Evolutionary conservation across 2,888 invertebrate genomes (phyloP), one percentile per base, ranked within the genome.

Genomic region (Aspidiotus destructor): DNA sequence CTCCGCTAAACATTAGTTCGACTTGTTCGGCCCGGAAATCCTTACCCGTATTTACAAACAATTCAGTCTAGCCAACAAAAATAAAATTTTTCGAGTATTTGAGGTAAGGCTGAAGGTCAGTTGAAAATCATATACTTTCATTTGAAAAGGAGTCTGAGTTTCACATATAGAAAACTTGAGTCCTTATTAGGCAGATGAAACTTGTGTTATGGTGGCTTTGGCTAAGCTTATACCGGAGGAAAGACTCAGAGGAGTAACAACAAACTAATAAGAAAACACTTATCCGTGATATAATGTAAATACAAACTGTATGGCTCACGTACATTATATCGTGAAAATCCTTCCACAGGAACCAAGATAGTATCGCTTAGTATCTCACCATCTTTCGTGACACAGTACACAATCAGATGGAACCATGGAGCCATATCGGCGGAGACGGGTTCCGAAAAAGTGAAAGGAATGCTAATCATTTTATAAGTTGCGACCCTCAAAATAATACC

Each of bases 401-500:
- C 81, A 8, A 82, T 74, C 2, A 83, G 75, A 60, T 78, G 78
- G 72, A 81, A 81, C 9, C 77, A 79, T 0, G 83, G 83, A 1
- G 81, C 79, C 83, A 83, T 83, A 72, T 82, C 81, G 41, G 80
- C 74, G 8, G 81, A 80, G 40, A 82, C 75, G 0, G 82, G 78
- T 1, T 83, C 75, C 0, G 81, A 78, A 72, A 83, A 79, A 0
- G 81, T 82, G 58, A 75, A 72, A 52, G 72, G 69, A 55, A 72
- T 72, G 8, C 58, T 55, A 15, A 71, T 71, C 10, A 76, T 69
- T 9, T 62, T 69, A 62, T 76, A 74, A 61, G 75, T 74, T 16
- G 74, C 76, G 7, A 75, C 73, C 62, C 78, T 77, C 42, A 82
- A 73, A 62, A 82, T 78, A 71, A 81, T 77, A 6, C 80, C 81